Evolutionary conservation across 2,797 vertebrate species (phyloP), one percentile per base, ranked within the genome.

Genomic region (Sorex maritimensis): DNA sequence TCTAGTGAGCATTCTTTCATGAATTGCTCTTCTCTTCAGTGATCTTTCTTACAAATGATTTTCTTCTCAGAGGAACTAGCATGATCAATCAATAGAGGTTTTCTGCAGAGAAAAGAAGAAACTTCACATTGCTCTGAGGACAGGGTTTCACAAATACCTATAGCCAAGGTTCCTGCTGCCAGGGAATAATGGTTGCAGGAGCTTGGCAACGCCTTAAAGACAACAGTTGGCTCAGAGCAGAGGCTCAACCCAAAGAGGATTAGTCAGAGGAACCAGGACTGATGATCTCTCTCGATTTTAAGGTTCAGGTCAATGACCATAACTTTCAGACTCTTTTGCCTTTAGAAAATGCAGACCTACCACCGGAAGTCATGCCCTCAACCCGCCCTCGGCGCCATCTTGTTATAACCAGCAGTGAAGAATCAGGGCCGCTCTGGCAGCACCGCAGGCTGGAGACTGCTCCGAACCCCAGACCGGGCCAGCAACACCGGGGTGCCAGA

Each of bases 71-170:
- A 26, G 74, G 28, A 96, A 72, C 55, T 38, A 28, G 73, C 58
- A 89, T 86, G 68, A 93, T 78, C 63, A 65, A 88, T 93, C 85
- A 92, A 88, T 63, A 88, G 90, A 83, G 58, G 23, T 88, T 95
- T 97, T 89, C 79, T 78, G 19, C 63, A 88, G 75, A 85, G 69
- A 78, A 93, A 91, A 79, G 82, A 82, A 94, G 71, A 90, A 83
- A 92, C 85, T 77, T 81, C 85, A 86, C 71, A 84, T 81, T 83
- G 58, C 30, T 65, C 0, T 10, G 49, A 84, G 61, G 67, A 80
- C 30, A 13, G 65, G 2, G 80, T 80, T 34, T 91, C 73, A 61
- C 8, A 49, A 61, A 58, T 58, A 5, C 79, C 26, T 58, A 2
- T 12, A 87, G 55, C 68, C 63, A 58, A 92, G 88, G 13, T 41